Evolutionary conservation across 2,888 invertebrate species (phyloP), one percentile per base, ranked within the genome.

Genomic region (Aleiodes testaceus): DNA sequence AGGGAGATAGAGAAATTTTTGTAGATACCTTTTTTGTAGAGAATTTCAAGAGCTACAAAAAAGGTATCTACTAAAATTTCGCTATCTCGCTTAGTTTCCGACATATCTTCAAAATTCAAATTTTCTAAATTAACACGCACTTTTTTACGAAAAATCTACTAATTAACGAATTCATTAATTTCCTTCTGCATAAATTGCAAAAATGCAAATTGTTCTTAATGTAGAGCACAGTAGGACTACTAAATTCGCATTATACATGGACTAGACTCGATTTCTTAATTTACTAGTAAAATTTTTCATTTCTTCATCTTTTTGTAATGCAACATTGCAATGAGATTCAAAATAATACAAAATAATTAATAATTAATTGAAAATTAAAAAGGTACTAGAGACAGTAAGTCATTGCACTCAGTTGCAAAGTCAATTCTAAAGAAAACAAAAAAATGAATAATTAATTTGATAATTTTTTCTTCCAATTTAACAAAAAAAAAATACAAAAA

Each of bases 211-310:
- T 52, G 22, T 74, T 79, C 82, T 84, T 84, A 82, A 26, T 81
- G 82, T 78, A 79, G 84, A 84, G 84, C 85, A 85, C 80, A 79
- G 64, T 66, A 70, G 79, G 79, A 81, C 80, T 80, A 79, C 79
- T 75, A 74, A 82, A 82, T 84, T 86, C 83, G 84, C 81, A 83
- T 85, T 80, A 82, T 83, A 84, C 84, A 82, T 84, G 85, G 87
- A 87, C 87, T 87, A 87, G 87, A 87, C 81, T 86, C 80, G 83
- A 87, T 86, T 87, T 83, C 86, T 87, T 86, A 87, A 82, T 79
- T 82, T 84, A 84, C 79, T 81, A 82, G 77, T 82, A 83, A 77
- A 78, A 78, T 82, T 74, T 79, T 79, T 45, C 16, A 22, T 42
- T 50, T 49, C 59, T 26, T 26, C 26, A 26, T 26, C 26, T 2